Evolutionary conservation across 2,888 invertebrate genomes (phyloP).

Genomic region (Brachycybe producta): DNA sequence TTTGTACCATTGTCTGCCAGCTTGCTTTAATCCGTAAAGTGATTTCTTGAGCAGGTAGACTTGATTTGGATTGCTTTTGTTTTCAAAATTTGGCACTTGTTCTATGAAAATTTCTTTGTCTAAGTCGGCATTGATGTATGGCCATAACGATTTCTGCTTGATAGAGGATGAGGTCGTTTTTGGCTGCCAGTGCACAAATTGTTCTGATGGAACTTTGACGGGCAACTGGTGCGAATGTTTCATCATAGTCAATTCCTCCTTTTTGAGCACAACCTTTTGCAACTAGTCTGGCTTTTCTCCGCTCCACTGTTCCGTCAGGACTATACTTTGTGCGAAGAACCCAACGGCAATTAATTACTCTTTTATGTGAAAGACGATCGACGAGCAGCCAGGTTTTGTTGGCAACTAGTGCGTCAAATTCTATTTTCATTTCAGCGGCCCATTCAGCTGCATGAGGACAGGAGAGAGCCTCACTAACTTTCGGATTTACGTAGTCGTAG

Average conservation of each 20-base stretch:
- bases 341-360: conserved; percentile 11
- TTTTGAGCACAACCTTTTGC: conserved; percentile 11
- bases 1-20: conserved; percentile 12
- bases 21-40: conserved; percentile 11
- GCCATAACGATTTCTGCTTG: conserved; percentile 9
- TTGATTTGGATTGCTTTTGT: no score
- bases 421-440: no score
- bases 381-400: conserved; percentile 10
- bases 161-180: neutral
- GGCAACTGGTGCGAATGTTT: conserved; percentile 12
- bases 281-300: conserved; percentile 7
- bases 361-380: conserved; percentile 1
- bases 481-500: no score
- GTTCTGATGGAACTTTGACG: conserved; percentile 6
- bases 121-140: conserved; percentile 8
- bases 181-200: conserved; percentile 5
- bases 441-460: no score
- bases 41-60: neutral
- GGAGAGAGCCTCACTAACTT: no score
- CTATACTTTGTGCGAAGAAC: conserved; percentile 7
- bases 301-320: neutral
- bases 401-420: no score
- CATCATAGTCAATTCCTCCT: conserved; percentile 3
- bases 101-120: conserved; percentile 7
- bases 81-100: neutral